phyloP scores from a whole-genome alignment of 2,113 vertebrate species.

The Pongo pygmaeus region DNA sequence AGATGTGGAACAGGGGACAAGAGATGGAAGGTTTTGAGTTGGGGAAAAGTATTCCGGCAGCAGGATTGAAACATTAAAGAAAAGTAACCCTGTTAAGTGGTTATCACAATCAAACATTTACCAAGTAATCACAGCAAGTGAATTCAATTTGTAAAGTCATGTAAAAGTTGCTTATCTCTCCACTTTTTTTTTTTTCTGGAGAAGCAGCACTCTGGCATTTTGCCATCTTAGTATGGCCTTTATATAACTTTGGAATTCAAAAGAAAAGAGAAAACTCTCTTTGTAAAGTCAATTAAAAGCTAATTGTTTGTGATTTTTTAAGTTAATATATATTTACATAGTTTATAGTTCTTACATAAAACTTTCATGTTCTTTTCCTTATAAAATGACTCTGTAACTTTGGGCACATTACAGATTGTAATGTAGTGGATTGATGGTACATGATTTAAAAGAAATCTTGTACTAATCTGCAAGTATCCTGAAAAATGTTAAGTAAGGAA shows the following conservation, averaged over 20 bases:
- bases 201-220: not conserved
- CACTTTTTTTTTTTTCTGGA: not conserved
- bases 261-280: not conserved
- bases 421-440: conserved; percentile 50
- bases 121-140: not conserved
- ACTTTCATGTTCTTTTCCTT: conserved; percentile 79
- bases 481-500: conserved; percentile 51
- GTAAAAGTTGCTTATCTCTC: conserved; percentile 39
- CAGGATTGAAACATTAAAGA: not conserved
- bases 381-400: conserved; percentile 78
- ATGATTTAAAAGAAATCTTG: conserved; percentile 57
- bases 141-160: conserved; percentile 36
- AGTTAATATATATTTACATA: conserved; percentile 72
- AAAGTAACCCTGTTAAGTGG: not conserved
- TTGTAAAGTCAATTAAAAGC: conserved; percentile 2
- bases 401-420: conserved; percentile 61
- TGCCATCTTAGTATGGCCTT: not conserved
- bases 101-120: not conserved
- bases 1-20: not conserved
- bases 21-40: not conserved
- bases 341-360: conserved; percentile 77
- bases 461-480: conserved; percentile 58
- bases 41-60: not conserved
- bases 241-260: conserved; percentile 46
- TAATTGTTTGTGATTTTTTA: conserved; percentile 68